A percentile compares a stretch with the other conserved stretches of the same genome.
Conservation (phyloP, 2,113 vertebrate species). For the Pteruthius melanotis region DNA sequence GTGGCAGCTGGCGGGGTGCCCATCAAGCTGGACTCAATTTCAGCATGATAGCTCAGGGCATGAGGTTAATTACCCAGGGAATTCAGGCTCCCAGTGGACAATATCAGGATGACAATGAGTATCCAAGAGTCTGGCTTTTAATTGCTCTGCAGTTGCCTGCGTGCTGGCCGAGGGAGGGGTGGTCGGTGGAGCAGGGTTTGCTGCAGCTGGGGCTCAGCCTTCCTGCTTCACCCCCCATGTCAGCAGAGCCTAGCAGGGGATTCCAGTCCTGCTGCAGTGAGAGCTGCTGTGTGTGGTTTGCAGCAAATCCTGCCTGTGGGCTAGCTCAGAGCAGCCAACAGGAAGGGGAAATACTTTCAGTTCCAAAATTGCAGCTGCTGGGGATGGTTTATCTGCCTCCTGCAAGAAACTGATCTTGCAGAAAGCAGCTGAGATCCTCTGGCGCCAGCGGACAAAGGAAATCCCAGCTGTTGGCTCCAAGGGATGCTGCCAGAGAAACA, state of each 20-base stretch:
- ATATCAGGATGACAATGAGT: not conserved
- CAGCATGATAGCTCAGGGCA: not conserved
- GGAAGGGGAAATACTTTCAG: slow-evolving; percentile 54
- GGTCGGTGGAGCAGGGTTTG: not conserved
- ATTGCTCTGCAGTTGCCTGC: not conserved
- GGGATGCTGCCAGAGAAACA: not conserved
- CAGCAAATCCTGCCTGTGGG: not conserved
- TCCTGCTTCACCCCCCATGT: not conserved
- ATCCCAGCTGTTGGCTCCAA: slow-evolving; percentile 12
- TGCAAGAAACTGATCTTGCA: not conserved
- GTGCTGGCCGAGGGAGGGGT: not conserved
- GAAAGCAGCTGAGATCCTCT: slow-evolving; percentile 20
- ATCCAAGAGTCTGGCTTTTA: not conserved
- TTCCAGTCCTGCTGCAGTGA: not conserved
- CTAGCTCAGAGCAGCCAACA: slow-evolving; percentile 17
- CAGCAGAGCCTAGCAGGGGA: not conserved
- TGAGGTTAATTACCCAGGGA: not conserved
- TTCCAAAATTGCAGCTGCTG: slow-evolving; percentile 9
- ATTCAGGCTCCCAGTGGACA: not conserved
- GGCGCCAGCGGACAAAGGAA: slow-evolving; percentile 3
- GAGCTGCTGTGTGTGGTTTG: not conserved
- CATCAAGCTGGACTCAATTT: not conserved
- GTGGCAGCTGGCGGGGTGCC: not conserved
- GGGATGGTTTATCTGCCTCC: slow-evolving; percentile 31
- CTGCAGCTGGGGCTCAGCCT: not conserved